Evolutionary conservation across 2,797 vertebrate genomes (phyloP).

Genomic region (Passerculus sandwichensis): DNA sequence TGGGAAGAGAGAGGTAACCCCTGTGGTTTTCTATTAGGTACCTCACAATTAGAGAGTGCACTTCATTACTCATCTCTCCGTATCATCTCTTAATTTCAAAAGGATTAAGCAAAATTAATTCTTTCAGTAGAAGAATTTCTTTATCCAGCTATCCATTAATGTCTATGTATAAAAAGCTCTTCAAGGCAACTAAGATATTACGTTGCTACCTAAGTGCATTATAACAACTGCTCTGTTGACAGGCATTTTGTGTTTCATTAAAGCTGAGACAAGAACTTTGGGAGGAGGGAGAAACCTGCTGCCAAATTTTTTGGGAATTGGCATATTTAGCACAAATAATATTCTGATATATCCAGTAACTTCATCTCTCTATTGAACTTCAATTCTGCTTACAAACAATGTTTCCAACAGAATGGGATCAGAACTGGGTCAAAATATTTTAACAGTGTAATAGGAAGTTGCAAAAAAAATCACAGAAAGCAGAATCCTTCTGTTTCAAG

Average conservation of each 20-base stretch:
- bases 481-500: neutral
- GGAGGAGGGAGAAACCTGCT: neutral
- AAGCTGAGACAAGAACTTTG: constrained; percentile 10
- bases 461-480: neutral
- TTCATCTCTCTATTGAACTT: neutral
- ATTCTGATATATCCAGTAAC: neutral
- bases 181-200: constrained; percentile 65
- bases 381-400: neutral
- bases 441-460: neutral
- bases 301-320: neutral
- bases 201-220: constrained; percentile 47
- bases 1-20: constrained; percentile 67
- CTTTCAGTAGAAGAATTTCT: constrained; percentile 63
- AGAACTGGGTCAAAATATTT: neutral
- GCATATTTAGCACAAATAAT: neutral
- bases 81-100: constrained; percentile 71
- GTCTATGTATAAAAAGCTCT: constrained; percentile 48
- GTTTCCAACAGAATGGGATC: neutral
- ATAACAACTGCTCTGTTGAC: constrained; percentile 13
- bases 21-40: constrained; percentile 74
- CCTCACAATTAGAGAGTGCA: constrained; percentile 65
- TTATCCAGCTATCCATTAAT: constrained; percentile 61
- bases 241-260: constrained; percentile 35
- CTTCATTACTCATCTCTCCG: constrained; percentile 66
- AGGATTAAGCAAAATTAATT: constrained; percentile 71